Conservation (phyloP, 2,797 vertebrate species). For the Spinus pinus region DNA sequence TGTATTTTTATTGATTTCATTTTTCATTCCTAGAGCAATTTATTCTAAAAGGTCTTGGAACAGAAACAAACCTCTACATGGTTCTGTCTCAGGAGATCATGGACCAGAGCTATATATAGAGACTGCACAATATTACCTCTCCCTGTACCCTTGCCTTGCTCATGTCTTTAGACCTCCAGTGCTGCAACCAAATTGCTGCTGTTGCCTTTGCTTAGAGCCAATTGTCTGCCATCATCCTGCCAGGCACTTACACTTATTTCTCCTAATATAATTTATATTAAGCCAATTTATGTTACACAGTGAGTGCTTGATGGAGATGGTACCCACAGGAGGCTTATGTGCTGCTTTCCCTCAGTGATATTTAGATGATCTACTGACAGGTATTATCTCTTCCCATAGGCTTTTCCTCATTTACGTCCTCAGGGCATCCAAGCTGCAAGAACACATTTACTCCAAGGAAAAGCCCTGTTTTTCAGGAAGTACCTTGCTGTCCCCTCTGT, state of each 20-base stretch:
- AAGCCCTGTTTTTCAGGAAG: background rate
- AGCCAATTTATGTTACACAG: slow-evolving; percentile 11
- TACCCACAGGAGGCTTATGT: background rate
- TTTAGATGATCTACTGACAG: slow-evolving; percentile 17
- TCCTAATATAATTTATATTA: slow-evolving; percentile 50
- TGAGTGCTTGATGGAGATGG: background rate
- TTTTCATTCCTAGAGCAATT: slow-evolving; percentile 4
- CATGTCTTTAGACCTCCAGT: fast-evolving
- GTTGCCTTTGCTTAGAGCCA: background rate
- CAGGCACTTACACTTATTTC: slow-evolving; percentile 22
- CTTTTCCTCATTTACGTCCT: background rate
- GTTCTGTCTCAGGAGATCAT: background rate
- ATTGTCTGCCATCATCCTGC: slow-evolving; percentile 8
- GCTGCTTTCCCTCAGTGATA: background rate
- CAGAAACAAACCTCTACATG: background rate
- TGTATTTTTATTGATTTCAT: background rate
- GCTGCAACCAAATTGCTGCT: background rate
- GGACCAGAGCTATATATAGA: background rate
- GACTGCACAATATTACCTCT: background rate
- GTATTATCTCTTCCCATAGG: background rate
- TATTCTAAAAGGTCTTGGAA: background rate
- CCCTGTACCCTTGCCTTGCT: background rate
- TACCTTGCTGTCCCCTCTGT: background rate
- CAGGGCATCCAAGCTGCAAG: background rate
- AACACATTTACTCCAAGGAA: background rate